Evolutionary conservation across 2,113 vertebrate genomes (phyloP).

Genomic region (Prionailurus bengalensis): DNA sequence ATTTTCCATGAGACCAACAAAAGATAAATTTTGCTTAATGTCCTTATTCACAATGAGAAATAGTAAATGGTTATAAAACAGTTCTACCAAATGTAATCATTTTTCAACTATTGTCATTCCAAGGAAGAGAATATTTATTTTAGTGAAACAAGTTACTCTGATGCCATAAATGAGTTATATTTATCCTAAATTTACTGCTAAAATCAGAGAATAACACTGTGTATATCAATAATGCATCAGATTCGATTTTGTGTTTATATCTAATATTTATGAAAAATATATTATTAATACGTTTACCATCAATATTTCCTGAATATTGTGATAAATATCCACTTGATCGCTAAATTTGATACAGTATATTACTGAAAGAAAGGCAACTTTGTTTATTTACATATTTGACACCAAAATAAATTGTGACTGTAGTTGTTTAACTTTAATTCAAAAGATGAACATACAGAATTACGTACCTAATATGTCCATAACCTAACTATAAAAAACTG

Average conservation of each 20-base stretch:
- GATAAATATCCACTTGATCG: not conserved
- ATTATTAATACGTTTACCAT: not conserved
- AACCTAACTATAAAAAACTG: not conserved
- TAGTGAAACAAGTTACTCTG: not conserved
- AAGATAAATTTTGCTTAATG: slow-evolving; percentile 7
- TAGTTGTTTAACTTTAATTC: slow-evolving; percentile 25
- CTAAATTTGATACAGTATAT: not conserved
- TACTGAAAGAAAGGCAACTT: not conserved
- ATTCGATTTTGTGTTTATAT: not conserved
- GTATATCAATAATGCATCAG: not conserved
- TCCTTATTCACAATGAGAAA: not conserved
- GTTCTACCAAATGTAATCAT: not conserved
- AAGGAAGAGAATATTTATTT: slow-evolving; percentile 16
- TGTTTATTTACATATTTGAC: not conserved
- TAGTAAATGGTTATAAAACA: not conserved
- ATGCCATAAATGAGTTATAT: not conserved
- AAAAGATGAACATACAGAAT: not conserved
- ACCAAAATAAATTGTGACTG: not conserved
- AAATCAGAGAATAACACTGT: slow-evolving; percentile 6
- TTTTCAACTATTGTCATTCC: not conserved
- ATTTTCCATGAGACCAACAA: not conserved
- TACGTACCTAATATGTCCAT: not conserved
- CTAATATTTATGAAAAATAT: not conserved
- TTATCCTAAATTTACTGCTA: not conserved
- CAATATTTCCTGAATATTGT: not conserved